A percentile compares a stretch with the other conserved stretches of the same genome.
phyloP scores from a whole-genome alignment of 2,888 invertebrate genomes.

The Carcina quercana region DNA sequence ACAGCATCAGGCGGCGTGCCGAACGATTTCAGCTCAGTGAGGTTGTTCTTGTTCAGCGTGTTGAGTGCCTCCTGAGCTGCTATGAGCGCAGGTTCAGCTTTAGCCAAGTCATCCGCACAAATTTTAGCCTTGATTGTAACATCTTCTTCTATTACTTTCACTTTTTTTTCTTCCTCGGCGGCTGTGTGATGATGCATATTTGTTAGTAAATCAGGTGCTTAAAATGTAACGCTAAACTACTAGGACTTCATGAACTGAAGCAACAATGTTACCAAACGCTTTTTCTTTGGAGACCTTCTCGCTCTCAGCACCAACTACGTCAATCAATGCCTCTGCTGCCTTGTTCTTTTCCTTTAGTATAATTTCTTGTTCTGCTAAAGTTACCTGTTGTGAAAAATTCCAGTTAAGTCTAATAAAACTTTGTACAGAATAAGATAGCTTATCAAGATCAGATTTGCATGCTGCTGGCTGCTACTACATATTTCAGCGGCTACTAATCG shows the following conservation, averaged over 20 bases:
- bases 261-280: slow-evolving; percentile 73
- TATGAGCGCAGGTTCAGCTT: slow-evolving; percentile 92
- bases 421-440: no score
- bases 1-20: slow-evolving; percentile 93
- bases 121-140: slow-evolving; percentile 89
- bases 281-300: slow-evolving; percentile 93
- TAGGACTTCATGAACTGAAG: no score
- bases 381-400: no score
- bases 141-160: slow-evolving; percentile 90
- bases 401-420: no score
- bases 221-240: no score
- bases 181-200: no score
- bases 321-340: slow-evolving; percentile 91
- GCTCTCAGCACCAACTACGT: slow-evolving; percentile 91
- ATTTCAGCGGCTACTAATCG: no score
- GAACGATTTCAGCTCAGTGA: slow-evolving; percentile 96
- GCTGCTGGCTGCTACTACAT: no score
- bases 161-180: slow-evolving; percentile 91
- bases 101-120: slow-evolving; percentile 91
- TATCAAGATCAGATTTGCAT: no score
- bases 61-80: slow-evolving; percentile 94
- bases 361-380: slow-evolving; percentile 82
- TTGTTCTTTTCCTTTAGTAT: slow-evolving; percentile 91
- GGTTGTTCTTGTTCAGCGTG: slow-evolving; percentile 93
- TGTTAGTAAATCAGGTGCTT: no score